Evolutionary conservation across 1,140 invertebrate genomes (phyloP), one percentile per base, ranked within the genome.

Genomic region (Thaumatotibia leucotreta): DNA sequence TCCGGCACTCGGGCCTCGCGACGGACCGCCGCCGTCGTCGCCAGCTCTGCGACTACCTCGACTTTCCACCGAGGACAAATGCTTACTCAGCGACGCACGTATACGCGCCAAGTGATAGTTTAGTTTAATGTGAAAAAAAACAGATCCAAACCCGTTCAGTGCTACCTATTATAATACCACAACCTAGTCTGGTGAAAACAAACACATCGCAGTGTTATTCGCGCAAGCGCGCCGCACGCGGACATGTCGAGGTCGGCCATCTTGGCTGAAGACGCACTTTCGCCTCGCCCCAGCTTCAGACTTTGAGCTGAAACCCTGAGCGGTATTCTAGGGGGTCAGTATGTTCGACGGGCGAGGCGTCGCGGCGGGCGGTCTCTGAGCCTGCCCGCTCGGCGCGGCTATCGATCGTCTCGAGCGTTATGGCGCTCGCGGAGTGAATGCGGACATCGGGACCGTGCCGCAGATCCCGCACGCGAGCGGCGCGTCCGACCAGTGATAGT

Each of bases 231-330:
- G 81, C 67, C 71, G 64, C 76, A 69, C 79, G 78, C 77, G 84
- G 85, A 82, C 79, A 88, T 88, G 85, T 87, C 79, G 82, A 89
- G 72, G 82, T 81, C 88, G 83, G 87, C 87, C 85, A 89, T 86
- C 81, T 87, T 87, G 84, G 77, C 77, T 68, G 82, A 83, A 78
- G 82, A 86, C 84, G 79, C 83, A 86, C 77, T 87, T 84, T 88
- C 82, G 86, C 86, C 88, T 90, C 87, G 89, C 83, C 86, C 83
- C 67, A 86, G 79, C 79, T 69, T 79, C 70, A 63, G 67, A 82
- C 70, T 69, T 67, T 80, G 72, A 81, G 75, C 70, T 49, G 58
- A 65, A 76, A 70, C 67, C 68, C 65, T 64, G 27, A 70, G 66
- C 69, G 58, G 39, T 61, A 65, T 66, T 66, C 61, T 50, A 65